These are phyloP conservation scores for Sarcoramphus papa DNA, from an alignment of 2,797 vertebrate species.

Conservation along the genomic window DNA sequence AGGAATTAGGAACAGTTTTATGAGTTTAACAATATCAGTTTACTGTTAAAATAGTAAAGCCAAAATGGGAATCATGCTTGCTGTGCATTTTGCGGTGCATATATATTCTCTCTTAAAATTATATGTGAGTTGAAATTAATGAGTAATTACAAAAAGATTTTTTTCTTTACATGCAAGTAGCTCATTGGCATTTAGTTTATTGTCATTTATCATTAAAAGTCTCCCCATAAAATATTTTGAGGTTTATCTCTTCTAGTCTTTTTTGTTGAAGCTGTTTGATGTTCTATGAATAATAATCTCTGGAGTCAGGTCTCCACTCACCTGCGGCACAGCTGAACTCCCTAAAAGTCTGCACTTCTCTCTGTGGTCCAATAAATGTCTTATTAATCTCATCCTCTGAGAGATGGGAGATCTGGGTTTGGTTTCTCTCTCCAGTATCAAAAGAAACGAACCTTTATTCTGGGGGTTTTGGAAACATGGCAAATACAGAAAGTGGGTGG, in stretches of 20 bases:
- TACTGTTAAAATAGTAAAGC: neutral
- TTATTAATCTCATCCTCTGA: neutral
- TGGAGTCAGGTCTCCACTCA: neutral
- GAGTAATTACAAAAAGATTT: neutral
- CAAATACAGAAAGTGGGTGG: neutral
- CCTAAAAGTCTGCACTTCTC: neutral
- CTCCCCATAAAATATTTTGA: neutral
- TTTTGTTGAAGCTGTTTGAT: neutral
- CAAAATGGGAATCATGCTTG: neutral
- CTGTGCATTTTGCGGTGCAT: neutral
- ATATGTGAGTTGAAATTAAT: neutral
- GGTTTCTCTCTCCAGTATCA: neutral
- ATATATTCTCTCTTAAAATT: neutral
- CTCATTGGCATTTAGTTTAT: neutral
- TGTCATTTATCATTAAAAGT: neutral
- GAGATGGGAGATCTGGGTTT: neutral
- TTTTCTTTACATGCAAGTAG: neutral
- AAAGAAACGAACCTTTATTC: neutral
- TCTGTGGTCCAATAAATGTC: neutral
- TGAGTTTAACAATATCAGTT: neutral
- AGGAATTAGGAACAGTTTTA: neutral
- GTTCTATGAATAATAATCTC: neutral
- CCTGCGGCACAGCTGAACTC: neutral
- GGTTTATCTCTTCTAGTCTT: neutral
- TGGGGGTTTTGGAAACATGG: neutral